phyloP scores from a whole-genome alignment of 2,113 vertebrate genomes.

The Picathartes gymnocephalus region DNA sequence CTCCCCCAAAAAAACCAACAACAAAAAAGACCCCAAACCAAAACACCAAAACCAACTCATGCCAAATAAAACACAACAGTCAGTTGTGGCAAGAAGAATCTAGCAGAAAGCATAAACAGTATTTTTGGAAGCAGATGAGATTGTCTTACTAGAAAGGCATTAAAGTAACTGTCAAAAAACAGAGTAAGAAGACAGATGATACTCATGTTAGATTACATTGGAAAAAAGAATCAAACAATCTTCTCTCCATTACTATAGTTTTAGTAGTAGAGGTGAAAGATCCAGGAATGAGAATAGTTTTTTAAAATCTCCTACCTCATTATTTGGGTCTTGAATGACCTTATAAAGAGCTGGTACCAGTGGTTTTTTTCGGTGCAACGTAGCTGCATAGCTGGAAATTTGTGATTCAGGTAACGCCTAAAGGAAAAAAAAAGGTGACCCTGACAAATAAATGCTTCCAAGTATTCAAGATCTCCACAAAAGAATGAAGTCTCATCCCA shows the following conservation, averaged over 20 bases:
- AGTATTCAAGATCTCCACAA: not conserved
- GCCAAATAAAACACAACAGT: not conserved
- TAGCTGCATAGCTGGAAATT: constrained; percentile 89
- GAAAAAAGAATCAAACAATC: not conserved
- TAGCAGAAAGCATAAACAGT: not conserved
- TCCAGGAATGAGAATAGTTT: not conserved
- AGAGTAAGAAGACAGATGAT: not conserved
- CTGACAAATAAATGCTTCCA: not conserved
- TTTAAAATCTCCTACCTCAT: constrained; percentile 79
- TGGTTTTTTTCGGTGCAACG: constrained; percentile 88
- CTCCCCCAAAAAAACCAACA: too few relatives aligned
- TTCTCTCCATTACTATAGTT: not conserved
- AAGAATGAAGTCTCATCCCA: not conserved
- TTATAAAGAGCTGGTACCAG: constrained; percentile 93
- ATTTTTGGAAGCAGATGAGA: not conserved
- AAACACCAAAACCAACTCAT: not conserved
- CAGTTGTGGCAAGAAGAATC: not conserved
- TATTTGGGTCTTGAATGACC: constrained; percentile 92
- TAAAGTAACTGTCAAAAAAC: not conserved
- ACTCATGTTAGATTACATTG: not conserved
- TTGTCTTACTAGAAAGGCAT: not conserved
- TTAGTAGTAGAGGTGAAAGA: not conserved
- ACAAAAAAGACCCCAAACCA: not conserved
- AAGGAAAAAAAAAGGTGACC: not conserved
- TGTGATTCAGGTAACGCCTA: constrained; percentile 93